Evolutionary conservation across 2,888 invertebrate species (phyloP), one percentile per base, ranked within the genome.

Genomic region (Argyra leucocephala): DNA sequence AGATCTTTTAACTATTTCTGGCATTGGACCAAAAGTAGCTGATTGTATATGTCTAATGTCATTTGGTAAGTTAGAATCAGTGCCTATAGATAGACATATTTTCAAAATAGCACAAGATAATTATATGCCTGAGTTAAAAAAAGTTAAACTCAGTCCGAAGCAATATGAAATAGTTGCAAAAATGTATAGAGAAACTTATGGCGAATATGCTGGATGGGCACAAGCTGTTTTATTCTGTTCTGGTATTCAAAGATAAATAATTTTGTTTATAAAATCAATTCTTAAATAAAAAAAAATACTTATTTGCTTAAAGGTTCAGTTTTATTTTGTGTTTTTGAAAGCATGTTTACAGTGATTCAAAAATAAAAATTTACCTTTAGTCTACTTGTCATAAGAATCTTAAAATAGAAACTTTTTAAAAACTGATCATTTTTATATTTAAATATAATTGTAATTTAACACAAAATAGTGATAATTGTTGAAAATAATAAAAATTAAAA

Each of bases 21-120:
- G 98, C 12, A 88, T 99, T 72, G 98, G 98, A 3, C 90, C 93
- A 10, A 98, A 98, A 86, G 95, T 99, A 22, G 96, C 98, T 0
- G 98, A 99, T 80, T 99, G 98, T 79, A 91, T 99, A 71, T 95
- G 94, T 75, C 83, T 99, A 22, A 98, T 99, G 97, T 95, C 96
- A 0, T 78, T 99, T 63, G 89, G 90, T 66, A 93, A 97, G 76
- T 78, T 92, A 63, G 86, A 89, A 72, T 88, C 96, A 0, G 86
- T 99, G 64, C 98, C 98, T 1, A 90, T 98, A 0, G 98, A 99
- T 79, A 96, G 96, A 0, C 98, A 99, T 75, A 92, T 99, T 24
- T 93, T 89, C 78, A 92, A 96, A 81, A 89, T 98, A 70, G 95
- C 95, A 0, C 84, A 87, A 22, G 82, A 86, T 66, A 84, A 87